phyloP scores from a whole-genome alignment of 2,888 invertebrate genomes.

The Eurois occulta region DNA sequence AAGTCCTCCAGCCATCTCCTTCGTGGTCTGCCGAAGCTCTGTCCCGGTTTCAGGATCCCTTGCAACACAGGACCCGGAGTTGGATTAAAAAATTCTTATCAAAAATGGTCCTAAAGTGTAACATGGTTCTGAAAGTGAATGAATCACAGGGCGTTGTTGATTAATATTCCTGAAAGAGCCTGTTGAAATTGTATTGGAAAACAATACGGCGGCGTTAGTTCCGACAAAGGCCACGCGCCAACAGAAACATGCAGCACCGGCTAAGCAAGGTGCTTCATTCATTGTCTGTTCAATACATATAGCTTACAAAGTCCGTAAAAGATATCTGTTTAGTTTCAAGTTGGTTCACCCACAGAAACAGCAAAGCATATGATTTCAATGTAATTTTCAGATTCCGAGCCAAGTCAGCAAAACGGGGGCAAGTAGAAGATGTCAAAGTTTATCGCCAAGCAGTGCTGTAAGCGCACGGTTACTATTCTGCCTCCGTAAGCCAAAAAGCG shows the following conservation, averaged over 20 bases:
- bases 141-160: neutral
- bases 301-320: neutral
- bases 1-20: neutral
- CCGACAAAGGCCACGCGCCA: neutral
- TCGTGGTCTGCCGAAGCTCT: neutral
- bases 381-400: conserved; percentile 63
- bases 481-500: neutral
- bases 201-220: neutral
- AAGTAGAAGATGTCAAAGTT: conserved; percentile 80
- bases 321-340: neutral
- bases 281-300: neutral
- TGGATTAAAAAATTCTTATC: neutral
- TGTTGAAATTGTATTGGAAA: neutral
- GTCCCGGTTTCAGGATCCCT: neutral
- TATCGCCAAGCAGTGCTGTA: conserved; percentile 75
- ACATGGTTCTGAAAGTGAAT: neutral
- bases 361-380: neutral
- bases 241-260: neutral
- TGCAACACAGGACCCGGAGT: no score
- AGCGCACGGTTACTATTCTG: conserved; percentile 56
- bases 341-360: neutral
- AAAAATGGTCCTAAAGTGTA: neutral
- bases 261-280: neutral
- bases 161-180: neutral
- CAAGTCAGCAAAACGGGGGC: conserved; percentile 62